These are phyloP conservation scores for Drosophila pullipes DNA, from an alignment of 2,888 invertebrate genomes.

Conservation along the genomic window DNA sequence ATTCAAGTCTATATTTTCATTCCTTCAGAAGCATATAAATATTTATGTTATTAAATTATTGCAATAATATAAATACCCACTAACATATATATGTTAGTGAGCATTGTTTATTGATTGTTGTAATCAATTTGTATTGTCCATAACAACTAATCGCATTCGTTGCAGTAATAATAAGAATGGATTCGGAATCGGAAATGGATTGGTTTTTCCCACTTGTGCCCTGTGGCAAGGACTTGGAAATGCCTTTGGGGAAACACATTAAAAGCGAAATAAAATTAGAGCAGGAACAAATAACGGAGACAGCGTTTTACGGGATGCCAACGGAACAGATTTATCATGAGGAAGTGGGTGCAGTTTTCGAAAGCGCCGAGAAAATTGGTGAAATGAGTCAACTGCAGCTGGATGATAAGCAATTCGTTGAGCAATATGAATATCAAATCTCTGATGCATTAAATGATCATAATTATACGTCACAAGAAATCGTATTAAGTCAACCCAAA, in stretches of 20 bases:
- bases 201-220: not conserved
- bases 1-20: constrained; percentile 15
- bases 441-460: constrained; percentile 71
- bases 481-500: constrained; percentile 6
- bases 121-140: not conserved
- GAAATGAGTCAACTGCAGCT: constrained; percentile 39
- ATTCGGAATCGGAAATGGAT: constrained; percentile 6
- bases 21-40: not conserved
- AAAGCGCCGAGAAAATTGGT: constrained; percentile 34
- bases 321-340: constrained; percentile 37
- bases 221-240: not conserved
- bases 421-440: constrained; percentile 16
- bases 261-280: constrained; percentile 53
- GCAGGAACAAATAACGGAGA: constrained; percentile 48
- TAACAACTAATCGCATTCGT: not conserved
- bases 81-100: not conserved
- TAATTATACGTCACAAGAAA: constrained; percentile 71
- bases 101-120: not conserved
- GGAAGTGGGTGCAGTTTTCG: constrained; percentile 29
- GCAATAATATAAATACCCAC: not conserved
- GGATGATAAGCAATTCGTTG: constrained; percentile 4
- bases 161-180: constrained; percentile 16
- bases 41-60: constrained; percentile 1
- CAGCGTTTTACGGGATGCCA: constrained; percentile 23
- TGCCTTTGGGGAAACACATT: not conserved